Percentiles rank a stretch among this genome's conserved stretches.
These are phyloP conservation scores for Trichopoda pennipes DNA, from an alignment of 2,888 invertebrate species.

Conservation along the genomic window DNA sequence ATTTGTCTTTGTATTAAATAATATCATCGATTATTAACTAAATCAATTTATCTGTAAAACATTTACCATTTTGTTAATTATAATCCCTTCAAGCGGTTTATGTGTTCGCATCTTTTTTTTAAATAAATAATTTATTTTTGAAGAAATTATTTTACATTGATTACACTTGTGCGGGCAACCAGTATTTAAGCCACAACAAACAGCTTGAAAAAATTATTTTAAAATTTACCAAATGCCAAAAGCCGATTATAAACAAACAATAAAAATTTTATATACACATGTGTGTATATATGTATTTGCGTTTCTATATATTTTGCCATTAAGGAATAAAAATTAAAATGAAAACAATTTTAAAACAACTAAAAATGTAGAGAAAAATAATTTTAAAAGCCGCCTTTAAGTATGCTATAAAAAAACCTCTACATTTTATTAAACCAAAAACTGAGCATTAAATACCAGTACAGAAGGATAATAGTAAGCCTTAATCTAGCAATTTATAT, in stretches of 20 bases:
- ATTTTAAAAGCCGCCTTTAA: neutral
- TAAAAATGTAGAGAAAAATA: neutral
- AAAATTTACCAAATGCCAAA: slow-evolving; percentile 16
- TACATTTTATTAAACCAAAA: neutral
- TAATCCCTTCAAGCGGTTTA: slow-evolving; percentile 19
- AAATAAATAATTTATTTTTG: slow-evolving; percentile 7
- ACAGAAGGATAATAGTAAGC: neutral
- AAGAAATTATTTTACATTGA: slow-evolving; percentile 26
- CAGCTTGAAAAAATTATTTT: neutral
- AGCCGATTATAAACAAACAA: slow-evolving; percentile 29
- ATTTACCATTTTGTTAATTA: slow-evolving; percentile 39
- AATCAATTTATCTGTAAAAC: neutral
- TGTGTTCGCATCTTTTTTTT: neutral
- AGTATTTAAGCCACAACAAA: slow-evolving; percentile 8
- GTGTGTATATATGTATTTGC: neutral
- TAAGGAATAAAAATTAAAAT: neutral
- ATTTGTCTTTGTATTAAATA: too few species aligned
- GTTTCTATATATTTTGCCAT: too few species aligned
- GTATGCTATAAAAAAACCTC: neutral
- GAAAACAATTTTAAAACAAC: slow-evolving; percentile 1
- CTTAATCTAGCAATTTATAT: too few species aligned
- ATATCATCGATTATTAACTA: too few species aligned
- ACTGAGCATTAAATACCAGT: neutral
- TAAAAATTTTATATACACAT: slow-evolving; percentile 10
- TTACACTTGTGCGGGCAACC: slow-evolving; percentile 32